Percentiles rank a stretch among this genome's conserved stretches.
Evolutionary conservation across 2,113 vertebrate genomes (phyloP).

Genomic region (Coryphaenoides rupestris): DNA sequence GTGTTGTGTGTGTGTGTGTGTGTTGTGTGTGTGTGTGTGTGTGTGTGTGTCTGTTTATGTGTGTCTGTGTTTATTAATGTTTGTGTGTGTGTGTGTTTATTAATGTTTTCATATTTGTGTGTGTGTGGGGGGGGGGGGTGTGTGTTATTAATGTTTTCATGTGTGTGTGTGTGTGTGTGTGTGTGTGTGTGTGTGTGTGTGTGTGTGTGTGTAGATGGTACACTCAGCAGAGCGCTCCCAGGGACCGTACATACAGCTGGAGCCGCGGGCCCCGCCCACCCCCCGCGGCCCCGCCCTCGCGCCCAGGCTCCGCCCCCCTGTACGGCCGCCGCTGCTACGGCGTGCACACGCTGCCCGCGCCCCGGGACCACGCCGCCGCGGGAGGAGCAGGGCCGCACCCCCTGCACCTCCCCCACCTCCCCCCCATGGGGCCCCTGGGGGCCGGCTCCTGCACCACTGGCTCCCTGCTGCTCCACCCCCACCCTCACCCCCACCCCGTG

Average conservation of each 20-base stretch:
- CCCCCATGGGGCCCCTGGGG: constrained; percentile 42
- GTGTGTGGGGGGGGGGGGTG: not conserved
- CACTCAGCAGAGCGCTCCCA: constrained; percentile 62
- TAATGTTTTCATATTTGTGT: too few relatives aligned
- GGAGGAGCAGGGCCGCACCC: too few relatives aligned
- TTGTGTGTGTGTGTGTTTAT: too few relatives aligned
- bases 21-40: too few relatives aligned
- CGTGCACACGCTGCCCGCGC: constrained; percentile 67
- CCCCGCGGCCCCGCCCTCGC: constrained; percentile 41
- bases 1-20: too few relatives aligned
- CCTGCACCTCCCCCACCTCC: constrained; percentile 60
- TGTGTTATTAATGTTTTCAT: constrained; percentile 19
- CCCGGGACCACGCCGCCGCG: too few relatives aligned
- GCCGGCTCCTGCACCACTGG: constrained; percentile 20
- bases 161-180: constrained; percentile 5
- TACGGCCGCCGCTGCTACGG: constrained; percentile 72
- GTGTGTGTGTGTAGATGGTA: constrained; percentile 63
- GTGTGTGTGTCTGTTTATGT: too few relatives aligned
- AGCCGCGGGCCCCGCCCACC: constrained; percentile 43
- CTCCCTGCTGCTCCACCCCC: constrained; percentile 36
- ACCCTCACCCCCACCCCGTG: constrained; percentile 52
- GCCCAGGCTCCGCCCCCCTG: constrained; percentile 61
- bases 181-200: constrained; percentile 14
- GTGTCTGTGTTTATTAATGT: too few relatives aligned
- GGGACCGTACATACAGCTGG: constrained; percentile 68